Percentiles rank a stretch among this genome's conserved stretches.
phyloP scores from a whole-genome alignment of 2,113 vertebrate species.

The Zapus hudsonius region DNA sequence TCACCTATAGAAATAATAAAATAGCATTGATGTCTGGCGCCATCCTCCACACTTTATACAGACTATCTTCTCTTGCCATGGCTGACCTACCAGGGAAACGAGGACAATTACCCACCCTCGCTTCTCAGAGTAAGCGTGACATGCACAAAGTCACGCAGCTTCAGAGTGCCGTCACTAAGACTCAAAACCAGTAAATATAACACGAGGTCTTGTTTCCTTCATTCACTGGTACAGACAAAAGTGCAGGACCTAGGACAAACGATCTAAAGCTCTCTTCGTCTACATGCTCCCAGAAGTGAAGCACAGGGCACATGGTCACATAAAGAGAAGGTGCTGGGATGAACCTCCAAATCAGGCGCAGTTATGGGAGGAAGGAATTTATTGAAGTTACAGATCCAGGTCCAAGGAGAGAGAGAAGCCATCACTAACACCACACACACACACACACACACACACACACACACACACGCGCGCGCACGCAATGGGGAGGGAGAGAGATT shows the following conservation, averaged over 20 bases:
- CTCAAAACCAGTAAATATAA: not conserved
- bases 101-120: not conserved
- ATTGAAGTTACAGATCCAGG: too few relatives aligned
- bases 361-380: too few relatives aligned
- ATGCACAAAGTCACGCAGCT: not conserved
- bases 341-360: too few relatives aligned
- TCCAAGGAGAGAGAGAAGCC: too few relatives aligned
- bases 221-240: not conserved
- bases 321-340: too few relatives aligned
- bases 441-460: too few relatives aligned
- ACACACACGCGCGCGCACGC: too few relatives aligned
- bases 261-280: not conserved
- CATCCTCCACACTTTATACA: not conserved
- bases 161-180: not conserved
- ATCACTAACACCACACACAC: too few relatives aligned
- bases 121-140: not conserved
- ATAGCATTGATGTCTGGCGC: not conserved
- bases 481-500: too few relatives aligned
- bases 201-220: not conserved
- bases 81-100: not conserved
- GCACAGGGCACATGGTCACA: not conserved
- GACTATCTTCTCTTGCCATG: conserved; percentile 25
- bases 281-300: not conserved
- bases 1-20: conserved; percentile 31
- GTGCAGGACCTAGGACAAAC: not conserved